Base-by-base conservation (phyloP, 2,797 vertebrate species). In the Gymnothorax reevesii region DNA sequence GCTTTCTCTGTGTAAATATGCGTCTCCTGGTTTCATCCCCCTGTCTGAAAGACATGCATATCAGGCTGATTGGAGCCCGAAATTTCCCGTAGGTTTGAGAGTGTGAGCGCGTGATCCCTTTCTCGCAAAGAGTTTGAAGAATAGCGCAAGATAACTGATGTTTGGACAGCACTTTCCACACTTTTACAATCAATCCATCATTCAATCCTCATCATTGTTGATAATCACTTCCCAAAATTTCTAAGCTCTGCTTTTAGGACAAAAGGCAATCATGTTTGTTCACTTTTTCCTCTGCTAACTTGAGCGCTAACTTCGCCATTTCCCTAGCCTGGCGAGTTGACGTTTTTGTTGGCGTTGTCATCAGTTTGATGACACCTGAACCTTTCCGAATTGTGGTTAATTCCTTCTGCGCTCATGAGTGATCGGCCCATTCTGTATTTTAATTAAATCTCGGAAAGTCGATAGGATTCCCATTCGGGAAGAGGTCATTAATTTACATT, bases 401-500 rank as follows among this genome's bases (percentile, higher is more conserved):
- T 86, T 86, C 75, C 60, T 86, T 79, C 33, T 64, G 13, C 64
- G 73, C 80, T 86, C 64, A 86, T 86, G 85, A 79, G 60, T 64
- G 85, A 86, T 82, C 9, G 85, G 79, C 52, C 79, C 60, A 22
- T 69, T 82, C 77, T 86, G 85, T 77, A 57, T n/a, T 54, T 27
- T 86, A 82, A 86, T 86, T 27, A 86, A 86, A 66, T 87, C 64
- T 59, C 57, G 54, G 82, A 73, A 57, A 75, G 27, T 84, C 57
- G 55, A 60, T 69, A 33, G 71, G 57, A 49, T 60, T 84, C 27
- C 66, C 33, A 59, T 87, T 60, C 8, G 15, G 69, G 25, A 57
- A 22, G 66, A 27, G 54, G 82, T 79, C 83, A 83, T 83, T 87
- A 83, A 83, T 87, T 87, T 71, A 54, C 55, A 83, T 71, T 83